Evolutionary conservation across 2,888 invertebrate species (phyloP).

Genomic region (Geotrupes spiniger): DNA sequence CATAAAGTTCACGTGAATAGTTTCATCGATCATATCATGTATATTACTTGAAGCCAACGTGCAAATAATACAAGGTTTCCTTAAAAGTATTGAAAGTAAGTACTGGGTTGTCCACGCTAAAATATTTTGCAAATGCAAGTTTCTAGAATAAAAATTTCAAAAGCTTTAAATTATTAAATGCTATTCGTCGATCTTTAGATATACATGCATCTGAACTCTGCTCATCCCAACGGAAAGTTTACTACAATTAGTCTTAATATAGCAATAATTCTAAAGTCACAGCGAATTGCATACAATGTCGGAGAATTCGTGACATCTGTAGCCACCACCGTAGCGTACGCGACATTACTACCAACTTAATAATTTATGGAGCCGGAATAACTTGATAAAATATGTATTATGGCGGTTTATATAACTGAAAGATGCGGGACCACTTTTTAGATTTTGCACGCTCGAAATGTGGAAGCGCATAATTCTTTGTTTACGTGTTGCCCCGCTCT

Average conservation of each 20-base stretch:
- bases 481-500: constrained; percentile 4
- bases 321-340: background rate
- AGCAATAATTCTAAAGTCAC: background rate
- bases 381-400: constrained; percentile 30
- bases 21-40: too few relatives aligned
- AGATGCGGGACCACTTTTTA: constrained; percentile 23
- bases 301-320: constrained; percentile 6
- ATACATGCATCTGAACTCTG: too few relatives aligned
- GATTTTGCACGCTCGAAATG: constrained; percentile 24
- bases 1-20: too few relatives aligned
- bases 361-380: constrained; percentile 35
- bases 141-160: too few relatives aligned
- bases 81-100: too few relatives aligned
- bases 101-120: too few relatives aligned
- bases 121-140: too few relatives aligned
- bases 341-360: constrained; percentile 29
- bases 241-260: background rate
- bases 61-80: too few relatives aligned
- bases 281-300: background rate
- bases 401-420: constrained; percentile 14
- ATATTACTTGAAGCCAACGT: too few relatives aligned
- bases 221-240: too few relatives aligned
- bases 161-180: too few relatives aligned
- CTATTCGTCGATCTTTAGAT: too few relatives aligned
- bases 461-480: background rate